A percentile compares a stretch with the other conserved stretches of the same genome.
phyloP scores from a whole-genome alignment of 23 tunicate genomes.

The Clavelina lepadiformis region DNA sequence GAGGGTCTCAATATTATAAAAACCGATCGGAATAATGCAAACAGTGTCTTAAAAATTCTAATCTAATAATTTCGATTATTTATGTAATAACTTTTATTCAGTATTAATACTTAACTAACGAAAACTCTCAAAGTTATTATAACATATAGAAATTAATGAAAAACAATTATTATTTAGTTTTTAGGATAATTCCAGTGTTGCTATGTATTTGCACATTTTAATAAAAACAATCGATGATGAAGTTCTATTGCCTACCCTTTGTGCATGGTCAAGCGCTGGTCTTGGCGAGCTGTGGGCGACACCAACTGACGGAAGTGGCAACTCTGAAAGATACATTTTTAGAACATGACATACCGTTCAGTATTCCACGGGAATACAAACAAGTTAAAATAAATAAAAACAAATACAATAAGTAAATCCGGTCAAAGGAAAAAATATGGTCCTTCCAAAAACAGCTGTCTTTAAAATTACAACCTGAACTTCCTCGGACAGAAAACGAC shows the following conservation, averaged over 20 bases:
- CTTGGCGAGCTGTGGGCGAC: conserved; percentile 22
- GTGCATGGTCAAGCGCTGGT: neutral
- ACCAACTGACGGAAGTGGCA: conserved; percentile 43
- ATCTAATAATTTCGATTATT: too few species aligned
- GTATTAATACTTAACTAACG: too few species aligned
- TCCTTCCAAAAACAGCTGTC: too few species aligned
- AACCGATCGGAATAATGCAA: too few species aligned
- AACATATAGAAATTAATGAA: too few species aligned
- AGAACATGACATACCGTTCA: neutral
- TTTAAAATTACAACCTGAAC: conserved; percentile 1
- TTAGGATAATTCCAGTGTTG: too few species aligned
- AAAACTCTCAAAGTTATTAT: too few species aligned
- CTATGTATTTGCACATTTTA: too few species aligned
- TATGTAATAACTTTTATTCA: too few species aligned
- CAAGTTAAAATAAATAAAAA: neutral
- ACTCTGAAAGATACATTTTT: conserved; percentile 11
- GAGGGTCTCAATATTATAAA: too few species aligned
- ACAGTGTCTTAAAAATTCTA: too few species aligned
- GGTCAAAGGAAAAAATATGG: neutral
- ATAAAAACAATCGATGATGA: neutral
- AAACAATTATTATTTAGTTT: too few species aligned
- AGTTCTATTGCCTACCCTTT: neutral
- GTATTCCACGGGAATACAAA: neutral
- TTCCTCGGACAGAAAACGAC: conserved; percentile 55
- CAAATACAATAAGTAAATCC: neutral